These are phyloP conservation scores for Tuberolachnus salignus DNA, from an alignment of 2,888 invertebrate genomes.

Conservation along the genomic window DNA sequence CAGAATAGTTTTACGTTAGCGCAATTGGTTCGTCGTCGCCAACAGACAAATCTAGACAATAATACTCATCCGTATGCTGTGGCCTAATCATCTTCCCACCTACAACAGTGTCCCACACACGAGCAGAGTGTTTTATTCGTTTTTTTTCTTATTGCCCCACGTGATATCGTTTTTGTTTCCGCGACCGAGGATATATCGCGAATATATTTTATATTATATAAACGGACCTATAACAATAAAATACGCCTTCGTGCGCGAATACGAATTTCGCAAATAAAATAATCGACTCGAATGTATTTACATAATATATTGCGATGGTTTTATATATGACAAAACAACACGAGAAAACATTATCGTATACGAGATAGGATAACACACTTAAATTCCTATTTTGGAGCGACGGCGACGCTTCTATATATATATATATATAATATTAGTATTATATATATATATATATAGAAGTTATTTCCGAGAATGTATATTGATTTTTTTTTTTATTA, in stretches of 20 bases:
- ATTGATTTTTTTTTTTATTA: conserved; percentile 7
- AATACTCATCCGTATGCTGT: no score
- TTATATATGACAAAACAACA: background rate
- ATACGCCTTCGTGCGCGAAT: background rate
- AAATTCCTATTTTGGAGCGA: background rate
- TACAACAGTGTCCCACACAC: no score
- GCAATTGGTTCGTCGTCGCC: no score
- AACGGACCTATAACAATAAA: conserved; percentile 17
- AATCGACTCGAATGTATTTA: background rate
- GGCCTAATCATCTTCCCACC: no score
- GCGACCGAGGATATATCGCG: background rate
- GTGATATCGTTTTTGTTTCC: no score
- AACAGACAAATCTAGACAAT: no score
- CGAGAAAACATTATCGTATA: background rate
- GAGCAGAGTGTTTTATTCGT: background rate
- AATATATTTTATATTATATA: background rate
- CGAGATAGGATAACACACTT: background rate
- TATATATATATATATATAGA: no score
- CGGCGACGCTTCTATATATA: background rate
- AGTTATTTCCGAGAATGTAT: conserved; percentile 13
- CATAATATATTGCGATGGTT: no score
- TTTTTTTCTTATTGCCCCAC: no score
- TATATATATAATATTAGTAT: no score
- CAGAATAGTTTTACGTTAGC: no score
- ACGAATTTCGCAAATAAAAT: background rate